phyloP scores from a whole-genome alignment of 2,888 invertebrate genomes.

The Morpho deidamia region DNA sequence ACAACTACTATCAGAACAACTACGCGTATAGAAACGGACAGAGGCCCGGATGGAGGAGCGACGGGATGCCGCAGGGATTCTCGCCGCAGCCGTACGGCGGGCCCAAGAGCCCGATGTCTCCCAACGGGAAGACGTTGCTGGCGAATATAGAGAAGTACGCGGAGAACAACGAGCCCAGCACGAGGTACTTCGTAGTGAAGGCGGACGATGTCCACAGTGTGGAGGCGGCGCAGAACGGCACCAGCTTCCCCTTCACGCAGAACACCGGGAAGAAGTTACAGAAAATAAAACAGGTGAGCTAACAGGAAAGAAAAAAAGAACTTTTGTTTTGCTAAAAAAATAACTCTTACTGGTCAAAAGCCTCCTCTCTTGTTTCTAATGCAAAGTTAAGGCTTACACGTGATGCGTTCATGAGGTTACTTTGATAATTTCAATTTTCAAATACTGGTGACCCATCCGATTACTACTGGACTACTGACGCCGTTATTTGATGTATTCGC shows the following conservation, averaged over 20 bases:
- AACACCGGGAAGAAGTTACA: conserved; percentile 80
- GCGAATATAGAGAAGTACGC: conserved; percentile 62
- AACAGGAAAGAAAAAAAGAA: background rate
- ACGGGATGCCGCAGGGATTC: conserved; percentile 39
- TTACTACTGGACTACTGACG: no score
- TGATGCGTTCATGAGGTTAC: no score
- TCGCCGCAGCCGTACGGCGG: conserved; percentile 45
- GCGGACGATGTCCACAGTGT: conserved; percentile 76
- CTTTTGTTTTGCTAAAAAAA: no score
- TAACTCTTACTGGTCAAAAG: no score
- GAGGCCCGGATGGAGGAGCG: conserved; percentile 40
- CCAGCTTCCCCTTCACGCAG: conserved; percentile 79
- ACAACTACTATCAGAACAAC: conserved; percentile 41
- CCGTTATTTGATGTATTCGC: no score
- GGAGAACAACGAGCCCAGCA: conserved; percentile 35
- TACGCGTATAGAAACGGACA: conserved; percentile 45
- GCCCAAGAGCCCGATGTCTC: conserved; percentile 56
- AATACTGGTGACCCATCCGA: no score
- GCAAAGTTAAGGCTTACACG: no score
- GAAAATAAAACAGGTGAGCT: conserved; percentile 76
- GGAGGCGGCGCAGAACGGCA: conserved; percentile 74
- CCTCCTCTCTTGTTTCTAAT: no score
- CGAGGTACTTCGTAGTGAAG: conserved; percentile 79
- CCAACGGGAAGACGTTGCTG: conserved; percentile 52
- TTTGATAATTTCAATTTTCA: no score